These are phyloP conservation scores for Pyralis farinalis DNA, from an alignment of 2,888 invertebrate species.

Conservation along the genomic window DNA sequence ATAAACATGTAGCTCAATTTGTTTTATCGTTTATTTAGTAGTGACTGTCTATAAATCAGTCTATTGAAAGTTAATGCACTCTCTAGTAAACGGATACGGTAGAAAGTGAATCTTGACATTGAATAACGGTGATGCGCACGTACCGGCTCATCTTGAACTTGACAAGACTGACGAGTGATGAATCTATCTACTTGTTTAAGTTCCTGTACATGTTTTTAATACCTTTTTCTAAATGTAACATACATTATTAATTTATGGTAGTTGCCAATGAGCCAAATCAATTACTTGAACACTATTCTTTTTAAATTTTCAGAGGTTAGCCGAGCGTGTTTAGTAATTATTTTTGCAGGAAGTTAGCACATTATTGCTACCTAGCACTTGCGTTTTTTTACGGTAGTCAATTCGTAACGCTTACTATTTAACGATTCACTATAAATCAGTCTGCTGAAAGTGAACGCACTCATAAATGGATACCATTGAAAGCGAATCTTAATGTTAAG, in stretches of 20 bases:
- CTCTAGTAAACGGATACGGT: slow-evolving; percentile 49
- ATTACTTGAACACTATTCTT: too few relatives aligned
- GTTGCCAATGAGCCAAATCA: too few relatives aligned
- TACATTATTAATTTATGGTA: too few relatives aligned
- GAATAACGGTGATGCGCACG: slow-evolving; percentile 43
- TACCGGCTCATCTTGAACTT: slow-evolving; percentile 69
- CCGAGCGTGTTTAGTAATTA: too few relatives aligned
- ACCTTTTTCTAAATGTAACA: too few relatives aligned
- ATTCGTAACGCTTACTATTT: slow-evolving; percentile 3
- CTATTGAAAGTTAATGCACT: slow-evolving; percentile 24
- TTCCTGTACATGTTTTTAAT: too few relatives aligned
- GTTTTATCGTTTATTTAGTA: slow-evolving; percentile 1
- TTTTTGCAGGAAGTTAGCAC: too few relatives aligned
- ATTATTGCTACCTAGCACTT: too few relatives aligned
- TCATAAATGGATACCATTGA: slow-evolving; percentile 46
- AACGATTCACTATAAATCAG: slow-evolving; percentile 10
- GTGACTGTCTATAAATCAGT: slow-evolving; percentile 9
- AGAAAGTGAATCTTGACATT: slow-evolving; percentile 31
- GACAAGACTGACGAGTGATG: slow-evolving; percentile 27
- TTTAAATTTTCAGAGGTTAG: too few relatives aligned
- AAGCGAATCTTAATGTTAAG: slow-evolving; percentile 36
- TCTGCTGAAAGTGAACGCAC: slow-evolving; percentile 22
- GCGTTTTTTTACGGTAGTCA: too few relatives aligned
- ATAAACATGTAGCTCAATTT: too few relatives aligned
- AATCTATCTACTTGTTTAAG: too few relatives aligned